Conservation (phyloP, 1,140 invertebrate genomes). For the Rhopalosiphum padi region DNA sequence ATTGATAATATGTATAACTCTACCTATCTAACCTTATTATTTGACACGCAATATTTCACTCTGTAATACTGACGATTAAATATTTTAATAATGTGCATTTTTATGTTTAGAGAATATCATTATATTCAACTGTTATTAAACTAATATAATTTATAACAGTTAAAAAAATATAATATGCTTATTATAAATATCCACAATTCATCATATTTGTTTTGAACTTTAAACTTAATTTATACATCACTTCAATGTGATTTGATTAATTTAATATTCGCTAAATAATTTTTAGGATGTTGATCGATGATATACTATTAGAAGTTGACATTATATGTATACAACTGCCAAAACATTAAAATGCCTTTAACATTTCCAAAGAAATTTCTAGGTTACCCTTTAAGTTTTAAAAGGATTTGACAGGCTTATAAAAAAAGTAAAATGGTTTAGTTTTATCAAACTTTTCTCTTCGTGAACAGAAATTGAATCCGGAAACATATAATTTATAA, state of each 20-base stretch:
- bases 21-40: not conserved
- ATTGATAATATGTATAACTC: not conserved
- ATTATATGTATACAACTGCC: not conserved
- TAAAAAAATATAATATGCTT: not conserved
- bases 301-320: not conserved
- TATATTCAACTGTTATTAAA: not conserved
- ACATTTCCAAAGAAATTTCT: not conserved
- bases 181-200: not conserved
- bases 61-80: no score
- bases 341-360: slow-evolving; percentile 5
- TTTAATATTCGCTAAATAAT: not conserved
- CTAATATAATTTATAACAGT: not conserved
- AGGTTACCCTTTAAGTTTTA: not conserved
- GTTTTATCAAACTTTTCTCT: not conserved
- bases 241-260: not conserved
- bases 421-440: slow-evolving; percentile 31
- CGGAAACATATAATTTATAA: not conserved
- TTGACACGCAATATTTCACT: not conserved
- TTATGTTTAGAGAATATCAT: not conserved
- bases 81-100: not conserved
- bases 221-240: not conserved
- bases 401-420: not conserved
- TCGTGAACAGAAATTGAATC: not conserved
- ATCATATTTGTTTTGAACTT: not conserved
- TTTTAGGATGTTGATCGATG: not conserved